Evolutionary conservation across 2,113 vertebrate genomes (phyloP).

Genomic region (Desmodus rotundus): DNA sequence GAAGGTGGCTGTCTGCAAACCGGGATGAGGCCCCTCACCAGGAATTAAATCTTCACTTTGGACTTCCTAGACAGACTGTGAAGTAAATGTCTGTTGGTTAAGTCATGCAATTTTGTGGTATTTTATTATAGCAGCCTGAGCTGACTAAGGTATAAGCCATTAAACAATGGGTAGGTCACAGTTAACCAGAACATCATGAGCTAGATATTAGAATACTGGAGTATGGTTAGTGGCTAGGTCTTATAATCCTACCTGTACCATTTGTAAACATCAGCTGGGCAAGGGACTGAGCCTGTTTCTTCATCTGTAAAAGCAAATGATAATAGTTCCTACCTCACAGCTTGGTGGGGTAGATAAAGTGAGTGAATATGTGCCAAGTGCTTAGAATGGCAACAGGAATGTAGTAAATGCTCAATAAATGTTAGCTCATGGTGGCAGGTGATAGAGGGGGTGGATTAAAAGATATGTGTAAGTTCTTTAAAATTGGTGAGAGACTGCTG

Average conservation of each 20-base stretch:
- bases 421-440: fast-evolving
- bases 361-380: background rate
- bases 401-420: background rate
- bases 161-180: background rate
- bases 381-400: background rate
- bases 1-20: background rate
- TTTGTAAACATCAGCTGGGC: background rate
- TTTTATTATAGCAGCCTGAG: background rate
- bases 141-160: background rate
- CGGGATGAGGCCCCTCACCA: background rate
- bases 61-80: background rate
- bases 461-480: fast-evolving
- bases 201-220: background rate
- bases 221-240: background rate
- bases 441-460: fast-evolving
- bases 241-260: background rate
- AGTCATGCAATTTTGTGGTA: background rate
- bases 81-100: background rate
- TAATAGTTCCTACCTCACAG: background rate
- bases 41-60: background rate
- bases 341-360: no score
- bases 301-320: background rate
- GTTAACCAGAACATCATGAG: background rate
- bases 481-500: no score
- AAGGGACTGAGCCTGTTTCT: background rate